Conservation (phyloP, 30 jellyfish, hydroid and myxozoan genomes). For the Chironex yamaguchii region DNA sequence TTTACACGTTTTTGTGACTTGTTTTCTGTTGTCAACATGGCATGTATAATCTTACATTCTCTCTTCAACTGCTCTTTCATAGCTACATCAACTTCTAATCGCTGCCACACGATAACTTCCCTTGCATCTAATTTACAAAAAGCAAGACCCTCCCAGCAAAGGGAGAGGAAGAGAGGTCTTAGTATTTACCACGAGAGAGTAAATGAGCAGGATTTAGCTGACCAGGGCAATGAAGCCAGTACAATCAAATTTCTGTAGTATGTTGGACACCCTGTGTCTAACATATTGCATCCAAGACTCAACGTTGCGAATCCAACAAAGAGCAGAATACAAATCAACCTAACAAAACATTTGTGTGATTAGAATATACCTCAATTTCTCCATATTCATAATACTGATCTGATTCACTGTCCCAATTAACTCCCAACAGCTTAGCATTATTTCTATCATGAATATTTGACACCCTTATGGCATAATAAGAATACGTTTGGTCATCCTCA, state of each 20-base stretch:
- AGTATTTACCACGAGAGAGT: too few relatives aligned
- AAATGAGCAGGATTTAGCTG: too few relatives aligned
- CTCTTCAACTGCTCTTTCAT: too few relatives aligned
- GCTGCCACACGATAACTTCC: too few relatives aligned
- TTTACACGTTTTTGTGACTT: too few relatives aligned
- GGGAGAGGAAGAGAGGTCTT: too few relatives aligned
- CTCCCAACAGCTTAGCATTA: slow-evolving; percentile 10
- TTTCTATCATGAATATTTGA: not conserved
- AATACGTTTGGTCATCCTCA: slow-evolving; percentile 14
- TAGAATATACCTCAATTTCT: slow-evolving; percentile 2
- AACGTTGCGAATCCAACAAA: slow-evolving; percentile 50
- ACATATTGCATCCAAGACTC: slow-evolving; percentile 66
- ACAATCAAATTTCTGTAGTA: not conserved
- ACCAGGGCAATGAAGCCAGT: not conserved
- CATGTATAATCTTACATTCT: too few relatives aligned
- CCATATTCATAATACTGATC: not conserved
- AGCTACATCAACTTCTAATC: too few relatives aligned
- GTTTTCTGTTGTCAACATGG: too few relatives aligned
- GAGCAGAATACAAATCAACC: slow-evolving; percentile 50
- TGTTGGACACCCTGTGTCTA: not conserved
- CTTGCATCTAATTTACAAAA: too few relatives aligned
- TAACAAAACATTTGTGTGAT: slow-evolving; percentile 25
- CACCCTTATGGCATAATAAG: slow-evolving; percentile 7
- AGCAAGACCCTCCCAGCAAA: too few relatives aligned
- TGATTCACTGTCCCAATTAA: slow-evolving; percentile 7